These are phyloP conservation scores for Saturnia japonica DNA, from an alignment of 2,888 invertebrate species.

Conservation along the genomic window DNA sequence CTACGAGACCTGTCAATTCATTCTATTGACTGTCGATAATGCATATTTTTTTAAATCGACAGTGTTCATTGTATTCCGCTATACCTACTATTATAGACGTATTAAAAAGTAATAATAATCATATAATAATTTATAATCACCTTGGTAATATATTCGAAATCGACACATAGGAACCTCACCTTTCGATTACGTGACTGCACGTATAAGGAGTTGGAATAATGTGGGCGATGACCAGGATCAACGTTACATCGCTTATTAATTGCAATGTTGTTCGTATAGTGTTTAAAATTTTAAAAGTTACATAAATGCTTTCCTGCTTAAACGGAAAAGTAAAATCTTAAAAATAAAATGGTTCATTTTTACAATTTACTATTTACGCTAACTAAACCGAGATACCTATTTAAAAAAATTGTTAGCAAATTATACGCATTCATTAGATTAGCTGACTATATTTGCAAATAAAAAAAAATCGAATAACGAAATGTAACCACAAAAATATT, in stretches of 20 bases:
- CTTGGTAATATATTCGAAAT: constrained; percentile 17
- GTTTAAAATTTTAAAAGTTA: background rate
- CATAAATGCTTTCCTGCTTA: background rate
- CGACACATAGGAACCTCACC: constrained; percentile 15
- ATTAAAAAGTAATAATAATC: background rate
- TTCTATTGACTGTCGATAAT: too few relatives aligned
- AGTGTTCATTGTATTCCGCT: background rate
- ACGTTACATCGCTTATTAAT: background rate
- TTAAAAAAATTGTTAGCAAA: too few relatives aligned
- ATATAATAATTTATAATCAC: constrained; percentile 15
- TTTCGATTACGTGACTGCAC: constrained; percentile 32
- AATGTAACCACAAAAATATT: too few relatives aligned
- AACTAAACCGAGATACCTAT: too few relatives aligned
- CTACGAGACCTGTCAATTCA: too few relatives aligned
- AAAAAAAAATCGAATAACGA: too few relatives aligned
- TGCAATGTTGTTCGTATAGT: background rate
- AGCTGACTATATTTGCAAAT: too few relatives aligned
- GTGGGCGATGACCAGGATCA: constrained; percentile 23
- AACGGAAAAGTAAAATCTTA: background rate
- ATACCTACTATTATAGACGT: background rate
- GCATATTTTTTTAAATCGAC: too few relatives aligned
- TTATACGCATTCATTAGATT: too few relatives aligned
- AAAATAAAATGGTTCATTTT: too few relatives aligned
- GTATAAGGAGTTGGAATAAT: constrained; percentile 14
- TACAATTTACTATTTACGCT: too few relatives aligned